A percentile compares a stretch with the other conserved stretches of the same genome.
Conservation (phyloP, 1,140 invertebrate species). For the Calosoma granatense region DNA sequence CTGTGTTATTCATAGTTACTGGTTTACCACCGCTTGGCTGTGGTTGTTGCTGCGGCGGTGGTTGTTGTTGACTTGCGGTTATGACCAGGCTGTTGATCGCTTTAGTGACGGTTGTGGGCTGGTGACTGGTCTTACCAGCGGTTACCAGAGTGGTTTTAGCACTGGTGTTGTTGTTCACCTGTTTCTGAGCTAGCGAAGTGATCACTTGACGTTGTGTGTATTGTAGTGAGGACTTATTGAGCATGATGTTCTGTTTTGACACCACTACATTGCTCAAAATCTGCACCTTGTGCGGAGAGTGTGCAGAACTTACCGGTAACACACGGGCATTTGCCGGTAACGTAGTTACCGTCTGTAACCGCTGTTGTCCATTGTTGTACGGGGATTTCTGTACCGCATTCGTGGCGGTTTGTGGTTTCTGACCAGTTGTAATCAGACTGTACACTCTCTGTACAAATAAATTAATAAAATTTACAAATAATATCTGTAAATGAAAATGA, state of each 20-base stretch:
- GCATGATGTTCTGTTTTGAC: conserved; percentile 15
- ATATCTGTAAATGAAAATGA: no score
- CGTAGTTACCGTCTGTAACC: conserved; percentile 1
- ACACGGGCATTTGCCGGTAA: background rate
- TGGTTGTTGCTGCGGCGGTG: background rate
- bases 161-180: background rate
- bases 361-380: background rate
- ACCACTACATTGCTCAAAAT: conserved; percentile 31
- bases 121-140: background rate
- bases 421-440: background rate
- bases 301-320: background rate
- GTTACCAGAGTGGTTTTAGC: background rate
- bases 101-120: background rate
- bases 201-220: conserved; percentile 2
- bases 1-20: background rate
- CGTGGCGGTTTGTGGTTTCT: background rate
- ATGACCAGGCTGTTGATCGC: no score
- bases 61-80: background rate
- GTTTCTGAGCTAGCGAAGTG: background rate
- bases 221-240: background rate
- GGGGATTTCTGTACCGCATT: background rate
- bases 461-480: no score
- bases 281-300: conserved; percentile 25
- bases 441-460: background rate
- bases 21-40: background rate